phyloP scores from a whole-genome alignment of 2,797 vertebrate genomes.

The Enteromius mattozi region DNA sequence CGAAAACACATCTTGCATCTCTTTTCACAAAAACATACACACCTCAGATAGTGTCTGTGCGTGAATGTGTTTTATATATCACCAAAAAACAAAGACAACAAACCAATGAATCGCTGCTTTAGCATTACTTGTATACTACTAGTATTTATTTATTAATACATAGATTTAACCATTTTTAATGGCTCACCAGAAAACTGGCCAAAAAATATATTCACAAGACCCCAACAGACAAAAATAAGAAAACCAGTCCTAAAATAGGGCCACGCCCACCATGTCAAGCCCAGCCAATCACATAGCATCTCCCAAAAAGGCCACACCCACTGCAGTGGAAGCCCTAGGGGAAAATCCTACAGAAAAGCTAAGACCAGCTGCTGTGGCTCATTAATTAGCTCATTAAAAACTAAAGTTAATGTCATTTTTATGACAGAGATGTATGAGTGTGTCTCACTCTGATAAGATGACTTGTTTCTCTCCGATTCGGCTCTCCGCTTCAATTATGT shows the following conservation, averaged over 20 bases:
- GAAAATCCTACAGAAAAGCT: neutral
- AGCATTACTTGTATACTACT: neutral
- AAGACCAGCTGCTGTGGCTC: neutral
- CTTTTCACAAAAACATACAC: neutral
- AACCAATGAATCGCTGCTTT: neutral
- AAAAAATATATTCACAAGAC: neutral
- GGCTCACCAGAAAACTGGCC: neutral
- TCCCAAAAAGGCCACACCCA: slow-evolving; percentile 7
- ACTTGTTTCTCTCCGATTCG: neutral
- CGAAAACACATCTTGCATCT: neutral
- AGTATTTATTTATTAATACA: neutral
- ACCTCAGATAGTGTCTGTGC: neutral
- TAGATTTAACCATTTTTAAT: neutral
- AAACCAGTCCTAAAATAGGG: neutral
- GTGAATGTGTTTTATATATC: neutral
- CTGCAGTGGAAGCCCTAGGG: neutral
- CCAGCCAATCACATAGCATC: slow-evolving; percentile 13
- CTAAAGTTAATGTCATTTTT: slow-evolving; percentile 23
- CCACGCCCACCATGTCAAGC: neutral
- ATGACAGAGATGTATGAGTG: neutral
- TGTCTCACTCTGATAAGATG: slow-evolving; percentile 12
- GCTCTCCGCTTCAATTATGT: neutral
- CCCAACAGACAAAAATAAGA: neutral
- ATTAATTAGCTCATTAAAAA: slow-evolving; percentile 20
- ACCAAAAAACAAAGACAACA: neutral